Evolutionary conservation across 2,113 vertebrate genomes (phyloP).

Genomic region (Morone saxatilis): DNA sequence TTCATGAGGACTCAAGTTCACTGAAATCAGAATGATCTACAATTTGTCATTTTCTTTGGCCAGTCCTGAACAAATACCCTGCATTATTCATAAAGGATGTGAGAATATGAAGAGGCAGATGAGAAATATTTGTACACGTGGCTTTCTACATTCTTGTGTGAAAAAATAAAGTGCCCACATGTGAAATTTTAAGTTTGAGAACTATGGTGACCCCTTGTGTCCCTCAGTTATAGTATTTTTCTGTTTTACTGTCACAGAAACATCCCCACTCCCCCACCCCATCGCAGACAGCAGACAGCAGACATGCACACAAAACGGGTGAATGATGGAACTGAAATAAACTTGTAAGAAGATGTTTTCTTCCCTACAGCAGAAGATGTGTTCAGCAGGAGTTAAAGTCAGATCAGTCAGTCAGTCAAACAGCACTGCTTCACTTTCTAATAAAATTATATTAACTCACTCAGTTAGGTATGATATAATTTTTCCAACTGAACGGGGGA

Average conservation of each 20-base stretch:
- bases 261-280: neutral
- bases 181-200: neutral
- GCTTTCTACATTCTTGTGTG: neutral
- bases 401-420: conserved; percentile 58
- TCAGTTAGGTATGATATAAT: neutral
- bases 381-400: conserved; percentile 49
- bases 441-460: conserved; percentile 23
- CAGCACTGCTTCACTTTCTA: conserved; percentile 6
- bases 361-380: conserved; percentile 32
- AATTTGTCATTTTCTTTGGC: conserved; percentile 19
- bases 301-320: conserved; percentile 14
- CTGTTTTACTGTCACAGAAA: conserved; percentile 19
- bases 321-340: conserved; percentile 35
- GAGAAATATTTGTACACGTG: conserved; percentile 5
- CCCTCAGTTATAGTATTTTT: conserved; percentile 15
- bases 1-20: neutral
- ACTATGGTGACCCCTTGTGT: neutral
- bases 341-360: conserved; percentile 24
- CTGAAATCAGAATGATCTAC: conserved; percentile 4
- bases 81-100: neutral
- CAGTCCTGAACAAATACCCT: neutral
- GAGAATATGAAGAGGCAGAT: neutral
- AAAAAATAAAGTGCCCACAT: neutral
- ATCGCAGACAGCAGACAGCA: conserved; percentile 9
- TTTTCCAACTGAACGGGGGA: neutral